Conservation (phyloP, 2,797 vertebrate genomes). For the Molossus alvarezi region DNA sequence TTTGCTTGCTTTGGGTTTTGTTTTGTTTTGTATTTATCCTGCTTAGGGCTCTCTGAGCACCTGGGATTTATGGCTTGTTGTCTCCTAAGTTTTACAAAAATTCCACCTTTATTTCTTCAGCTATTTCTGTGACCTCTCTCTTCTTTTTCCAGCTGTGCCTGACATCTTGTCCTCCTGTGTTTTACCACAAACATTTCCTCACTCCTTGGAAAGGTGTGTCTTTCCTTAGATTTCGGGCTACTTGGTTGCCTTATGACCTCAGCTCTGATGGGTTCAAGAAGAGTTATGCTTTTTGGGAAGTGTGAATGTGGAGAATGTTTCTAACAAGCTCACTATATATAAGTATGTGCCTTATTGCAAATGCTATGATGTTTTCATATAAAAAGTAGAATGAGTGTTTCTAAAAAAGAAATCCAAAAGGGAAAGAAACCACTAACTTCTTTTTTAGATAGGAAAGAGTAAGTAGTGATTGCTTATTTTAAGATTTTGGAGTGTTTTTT, state of each 20-base stretch:
- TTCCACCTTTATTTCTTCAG: conserved; percentile 3
- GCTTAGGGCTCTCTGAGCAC: background rate
- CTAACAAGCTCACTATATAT: background rate
- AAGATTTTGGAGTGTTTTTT: background rate
- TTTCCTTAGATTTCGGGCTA: conserved; percentile 54
- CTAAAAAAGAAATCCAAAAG: background rate
- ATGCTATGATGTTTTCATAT: conserved; percentile 52
- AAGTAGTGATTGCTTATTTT: conserved; percentile 55
- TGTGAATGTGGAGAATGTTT: conserved; percentile 32
- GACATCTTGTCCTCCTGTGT: background rate
- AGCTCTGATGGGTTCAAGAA: conserved; percentile 44
- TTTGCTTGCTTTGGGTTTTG: background rate
- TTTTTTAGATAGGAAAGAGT: conserved; percentile 47
- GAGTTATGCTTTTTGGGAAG: conserved; percentile 53
- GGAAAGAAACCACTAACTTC: conserved; percentile 42
- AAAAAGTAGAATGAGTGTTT: conserved; percentile 50
- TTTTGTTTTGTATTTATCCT: background rate
- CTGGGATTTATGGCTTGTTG: conserved; percentile 13
- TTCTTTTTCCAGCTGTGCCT: conserved; percentile 5
- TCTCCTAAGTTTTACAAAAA: conserved; percentile 37
- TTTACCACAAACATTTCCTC: background rate
- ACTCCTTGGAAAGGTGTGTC: background rate
- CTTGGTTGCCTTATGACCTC: background rate
- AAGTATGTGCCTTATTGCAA: conserved; percentile 19
- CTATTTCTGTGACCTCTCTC: background rate